Evolutionary conservation across 2,888 invertebrate genomes (phyloP), one percentile per base, ranked within the genome.

Genomic region (Drosophila sordidula): DNA sequence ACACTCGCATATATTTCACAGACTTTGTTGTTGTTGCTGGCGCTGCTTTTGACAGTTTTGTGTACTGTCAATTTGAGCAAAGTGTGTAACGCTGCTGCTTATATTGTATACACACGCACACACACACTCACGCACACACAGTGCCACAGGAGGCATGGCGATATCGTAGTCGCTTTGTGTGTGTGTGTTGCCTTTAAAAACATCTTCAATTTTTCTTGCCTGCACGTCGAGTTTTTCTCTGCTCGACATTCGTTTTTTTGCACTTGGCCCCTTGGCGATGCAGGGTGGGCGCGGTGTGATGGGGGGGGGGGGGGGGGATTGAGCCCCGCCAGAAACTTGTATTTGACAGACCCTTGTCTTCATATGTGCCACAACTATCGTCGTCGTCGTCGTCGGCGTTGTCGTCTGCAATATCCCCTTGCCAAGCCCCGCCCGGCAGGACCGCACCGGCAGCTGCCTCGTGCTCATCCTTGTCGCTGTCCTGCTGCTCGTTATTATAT

Each of bases 271-370:
- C 34, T 32, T 16, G 29, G 14, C 18, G 6, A 12, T 26, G 29
- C 29, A n/a, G 39, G 32, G 6, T 8, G 25, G n/a, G n/a, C 3
- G n/a, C 22, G 22, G 18, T 3, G n/a, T 3, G 4, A 18, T 12
- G 25, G 6, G 4, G 50, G 16, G 16, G 9, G 18, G 8, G 25
- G 6, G 4, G 50, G 16, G 16, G 9, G 18, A 9, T 46, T 54
- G 78, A 63, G 81, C 78, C 62, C 69, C 85, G 84, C 80, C 87
- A 87, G 87, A 82, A 85, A 77, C 86, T 88, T 84, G 84, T 86
- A 86, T 88, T 83, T 86, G 88, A 88, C 84, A 84, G 88, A 83
- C 88, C 86, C 89, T 84, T 88, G 84, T 84, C 89, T 86, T 88
- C 84, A 82, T 82, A 86, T 86, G 87, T 81, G 82, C 82, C 82